Evolutionary conservation across 2,888 invertebrate species (phyloP), one percentile per base, ranked within the genome.

Genomic region (Caenorhabditis sulstoni): DNA sequence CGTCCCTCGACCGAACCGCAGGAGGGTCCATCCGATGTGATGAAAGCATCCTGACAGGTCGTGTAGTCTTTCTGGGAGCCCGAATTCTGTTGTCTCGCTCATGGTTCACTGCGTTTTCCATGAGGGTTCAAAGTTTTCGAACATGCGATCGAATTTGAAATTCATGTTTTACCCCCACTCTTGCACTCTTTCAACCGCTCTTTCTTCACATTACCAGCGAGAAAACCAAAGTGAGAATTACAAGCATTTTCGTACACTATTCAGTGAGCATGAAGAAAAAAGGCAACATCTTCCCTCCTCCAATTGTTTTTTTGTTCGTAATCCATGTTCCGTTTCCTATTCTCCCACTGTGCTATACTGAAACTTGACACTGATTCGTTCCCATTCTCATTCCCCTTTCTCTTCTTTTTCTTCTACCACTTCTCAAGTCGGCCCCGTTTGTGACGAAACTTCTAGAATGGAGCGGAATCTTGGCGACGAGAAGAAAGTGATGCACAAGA

Each of bases 401-500:
- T 18, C 7, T 70, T 61, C 16, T 58, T 22, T 44, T 20, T 44
- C 20, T n/a, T n/a, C n/a, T n/a, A n/a, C n/a, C n/a, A n/a, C n/a
- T n/a, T n/a, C n/a, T n/a, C n/a, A n/a, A n/a, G n/a, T n/a, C n/a
- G n/a, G n/a, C n/a, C n/a, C n/a, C n/a, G n/a, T n/a, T n/a, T n/a
- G n/a, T 23, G 23, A 45, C 20, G 16, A 16, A 5, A 8, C 61
- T 37, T n/a, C 39, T 47, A 55, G 41, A 35, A 64, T 73, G 64
- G 64, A 73, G 23, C 62, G 57, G 9, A 62, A 64, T 64, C 64
- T 53, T 11, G 70, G 70, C 4, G 67, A 75, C 16, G 75, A 75
- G 16, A 44, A 62, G 39, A 49, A 53, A 52, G 61, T 50, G 55
- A 66, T 73, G 73, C 81, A 77, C 77, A 81, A 81, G 62, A 78